Base-by-base conservation (phyloP, 2,888 invertebrate species). In the Fragum fragum region DNA sequence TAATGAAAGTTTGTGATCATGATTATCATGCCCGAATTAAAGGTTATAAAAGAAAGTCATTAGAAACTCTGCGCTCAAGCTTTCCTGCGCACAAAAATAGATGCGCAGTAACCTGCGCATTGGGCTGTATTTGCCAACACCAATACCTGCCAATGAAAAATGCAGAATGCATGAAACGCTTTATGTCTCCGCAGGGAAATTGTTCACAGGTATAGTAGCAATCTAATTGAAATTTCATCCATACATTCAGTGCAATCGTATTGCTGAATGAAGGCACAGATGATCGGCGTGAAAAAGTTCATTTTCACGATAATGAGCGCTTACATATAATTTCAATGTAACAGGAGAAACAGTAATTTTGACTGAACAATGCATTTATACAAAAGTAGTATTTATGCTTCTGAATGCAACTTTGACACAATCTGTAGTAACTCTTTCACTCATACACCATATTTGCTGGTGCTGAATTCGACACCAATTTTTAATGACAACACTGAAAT, bases 231-330 rank as follows among this genome's bases (percentile, higher is more conserved):
- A 66, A 66, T 42, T 66, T 36, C 21, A 66, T 39, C 66, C 66
- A 21, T 18, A 23, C 66, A 39, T 21, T 66, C 23, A 39, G 66
- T 29, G 21, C 26, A 42, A 42, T 14, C 32, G 26, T 42, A 36
- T n/a, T 42, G 7, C 23, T 66, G 42, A 66, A 66, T 42, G 66
- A 36, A 42, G 23, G 42, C 42, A 42, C n/a, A 39, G 66, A 42
- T 26, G 42, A 66, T 21, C n/a, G 42, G 42, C 26, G 66, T 66
- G 39, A 66, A 66, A 66, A 66, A 66, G 66, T 66, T 66, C 39
- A 42, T 66, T 42, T 66, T 42, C 66, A 66, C 66, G 66, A 66
- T 66, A 66, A 66, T 66, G 66, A 66, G 42, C 66, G 66, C 66
- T 66, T 66, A 66, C 66, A 21, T 21, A 66, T 66, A 39, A 66